These are phyloP conservation scores for Cranoglanis bouderius DNA, from an alignment of 2,113 vertebrate species.

Conservation along the genomic window DNA sequence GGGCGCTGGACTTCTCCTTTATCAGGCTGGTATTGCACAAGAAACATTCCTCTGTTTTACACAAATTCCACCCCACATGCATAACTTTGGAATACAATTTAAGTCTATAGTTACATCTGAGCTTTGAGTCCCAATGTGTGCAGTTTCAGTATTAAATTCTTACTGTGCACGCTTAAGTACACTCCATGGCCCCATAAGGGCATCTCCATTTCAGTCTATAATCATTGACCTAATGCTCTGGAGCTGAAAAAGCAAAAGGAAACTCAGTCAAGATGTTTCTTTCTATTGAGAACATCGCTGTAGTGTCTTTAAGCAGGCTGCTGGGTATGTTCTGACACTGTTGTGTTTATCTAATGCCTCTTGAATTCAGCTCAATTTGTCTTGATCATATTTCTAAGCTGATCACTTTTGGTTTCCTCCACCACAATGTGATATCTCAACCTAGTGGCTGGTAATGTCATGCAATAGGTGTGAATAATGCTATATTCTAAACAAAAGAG, in stretches of 20 bases:
- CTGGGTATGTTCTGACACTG: background rate
- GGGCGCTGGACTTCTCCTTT: background rate
- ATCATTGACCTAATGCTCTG: slow-evolving; percentile 3
- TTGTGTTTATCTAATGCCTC: slow-evolving; percentile 35
- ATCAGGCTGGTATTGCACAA: background rate
- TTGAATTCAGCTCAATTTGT: background rate
- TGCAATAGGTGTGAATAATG: slow-evolving; percentile 1
- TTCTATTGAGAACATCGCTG: background rate
- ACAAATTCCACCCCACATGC: background rate
- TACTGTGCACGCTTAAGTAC: background rate
- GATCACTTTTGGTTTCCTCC: slow-evolving; percentile 29
- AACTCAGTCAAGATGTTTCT: background rate
- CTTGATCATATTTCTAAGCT: slow-evolving; percentile 43
- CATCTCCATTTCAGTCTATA: slow-evolving; percentile 3
- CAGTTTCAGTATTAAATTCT: background rate
- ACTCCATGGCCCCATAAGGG: background rate
- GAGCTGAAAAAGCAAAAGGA: background rate
- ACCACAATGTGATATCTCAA: slow-evolving; percentile 31
- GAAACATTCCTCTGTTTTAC: background rate
- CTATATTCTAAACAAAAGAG: slow-evolving; percentile 21
- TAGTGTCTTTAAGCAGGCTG: slow-evolving; percentile 21
- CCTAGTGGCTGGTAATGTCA: slow-evolving; percentile 13
- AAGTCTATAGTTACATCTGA: background rate
- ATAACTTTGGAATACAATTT: background rate
- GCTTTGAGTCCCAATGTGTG: background rate